Evolutionary conservation across 2,797 vertebrate genomes (phyloP).

Genomic region (Pangasius larnaudii): DNA sequence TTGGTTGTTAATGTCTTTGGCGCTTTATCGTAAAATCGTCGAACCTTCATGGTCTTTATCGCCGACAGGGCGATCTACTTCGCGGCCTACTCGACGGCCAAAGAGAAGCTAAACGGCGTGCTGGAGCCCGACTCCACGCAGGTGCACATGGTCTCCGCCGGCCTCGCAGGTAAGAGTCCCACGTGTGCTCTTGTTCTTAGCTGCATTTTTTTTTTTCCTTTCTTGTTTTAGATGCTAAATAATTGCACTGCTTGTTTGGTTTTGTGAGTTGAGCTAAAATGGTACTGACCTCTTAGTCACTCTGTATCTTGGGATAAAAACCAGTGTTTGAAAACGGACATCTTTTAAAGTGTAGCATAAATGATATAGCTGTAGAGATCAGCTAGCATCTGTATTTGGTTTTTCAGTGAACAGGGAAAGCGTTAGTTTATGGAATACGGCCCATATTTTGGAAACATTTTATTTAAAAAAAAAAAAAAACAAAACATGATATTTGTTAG

Average conservation of each 20-base stretch:
- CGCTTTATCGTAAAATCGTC: background rate
- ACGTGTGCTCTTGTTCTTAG: conserved; percentile 48
- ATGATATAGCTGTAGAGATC: conserved; percentile 11
- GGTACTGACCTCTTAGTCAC: conserved; percentile 46
- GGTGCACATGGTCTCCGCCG: conserved; percentile 98
- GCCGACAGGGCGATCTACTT: conserved; percentile 94
- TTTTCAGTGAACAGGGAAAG: conserved; percentile 41
- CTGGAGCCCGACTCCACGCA: conserved; percentile 93
- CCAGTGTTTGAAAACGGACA: conserved; percentile 47
- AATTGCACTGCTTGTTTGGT: conserved; percentile 41
- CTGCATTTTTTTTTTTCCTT: conserved; percentile 21
- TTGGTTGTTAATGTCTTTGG: background rate
- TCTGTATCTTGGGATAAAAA: conserved; percentile 36
- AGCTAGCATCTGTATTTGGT: conserved; percentile 34
- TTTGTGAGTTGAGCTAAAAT: conserved; percentile 54
- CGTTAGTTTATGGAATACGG: conserved; percentile 44
- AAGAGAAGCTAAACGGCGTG: conserved; percentile 91
- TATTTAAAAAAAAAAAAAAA: no score
- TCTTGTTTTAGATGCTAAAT: background rate
- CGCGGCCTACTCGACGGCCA: conserved; percentile 95
- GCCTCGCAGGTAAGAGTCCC: conserved; percentile 91
- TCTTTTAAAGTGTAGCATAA: conserved; percentile 35
- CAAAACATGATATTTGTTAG: conserved; percentile 49
- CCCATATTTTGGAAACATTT: conserved; percentile 32
- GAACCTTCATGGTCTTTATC: conserved; percentile 11